Evolutionary conservation across 2,888 invertebrate species (phyloP), one percentile per base, ranked within the genome.

Genomic region (Netelia melanura): DNA sequence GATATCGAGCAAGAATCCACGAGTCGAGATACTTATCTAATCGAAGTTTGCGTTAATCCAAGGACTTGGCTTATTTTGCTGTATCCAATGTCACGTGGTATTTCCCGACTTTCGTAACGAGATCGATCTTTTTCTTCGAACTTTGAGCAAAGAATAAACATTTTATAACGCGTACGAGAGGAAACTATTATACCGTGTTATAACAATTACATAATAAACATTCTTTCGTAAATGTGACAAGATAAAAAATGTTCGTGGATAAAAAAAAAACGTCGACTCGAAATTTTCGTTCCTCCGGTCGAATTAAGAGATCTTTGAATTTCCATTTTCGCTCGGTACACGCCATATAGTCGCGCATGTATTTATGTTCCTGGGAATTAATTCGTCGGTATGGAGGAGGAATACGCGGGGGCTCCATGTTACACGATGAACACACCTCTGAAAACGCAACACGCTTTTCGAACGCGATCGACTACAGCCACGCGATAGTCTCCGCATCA

Each of bases 361-460:
- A 62, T 81, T 81, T 48, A 14, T 70, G 14, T 65, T 76, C 56
- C 10, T 44, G 76, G 56, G 65, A 77, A 77, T 9, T 38, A n/a
- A 71, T 77, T 82, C 38, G 30, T 23, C n/a, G 30, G 48, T 54
- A 14, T 17, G 17, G 3, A 61, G 48, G 23, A 56, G 64, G 48
- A 74, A 81, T 64, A 64, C 70, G 44, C 68, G 67, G 23, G 21
- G 77, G 71, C 14, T 65, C 71, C 25, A 70, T 44, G 43, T 14
- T 25, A 61, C 43, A 62, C 62, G 56, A 30, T 23, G 65, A 61
- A 78, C 83, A 61, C 72, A 68, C 77, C 67, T 78, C 58, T 23
- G 71, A 17, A 58, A 78, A 70, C 17, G 70, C 62, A 21, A 25
- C 44, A 54, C 17, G 52, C 78, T 9, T 58, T 79, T 38, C 38